Conservation (phyloP, 2,888 invertebrate genomes). For the Chrysolina americana region DNA sequence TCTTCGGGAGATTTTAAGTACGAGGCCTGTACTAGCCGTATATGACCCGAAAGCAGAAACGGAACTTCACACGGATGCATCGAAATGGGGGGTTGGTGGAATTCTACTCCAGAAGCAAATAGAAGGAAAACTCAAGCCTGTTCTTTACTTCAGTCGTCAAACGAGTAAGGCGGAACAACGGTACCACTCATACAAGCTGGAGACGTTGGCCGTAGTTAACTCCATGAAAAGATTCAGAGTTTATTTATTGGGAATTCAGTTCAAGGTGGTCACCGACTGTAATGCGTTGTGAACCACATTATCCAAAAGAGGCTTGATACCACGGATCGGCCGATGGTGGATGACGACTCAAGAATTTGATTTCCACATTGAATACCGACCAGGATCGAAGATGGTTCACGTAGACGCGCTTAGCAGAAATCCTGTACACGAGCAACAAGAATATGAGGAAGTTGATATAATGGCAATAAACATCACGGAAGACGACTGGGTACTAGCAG, state of each 20-base stretch:
- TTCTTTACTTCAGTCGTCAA: conserved; percentile 39
- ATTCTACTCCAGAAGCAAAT: conserved; percentile 39
- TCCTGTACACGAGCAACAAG: conserved; percentile 27
- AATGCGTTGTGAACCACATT: conserved; percentile 56
- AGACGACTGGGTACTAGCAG: conserved; percentile 48
- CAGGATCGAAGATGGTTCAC: conserved; percentile 25
- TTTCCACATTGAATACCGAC: conserved; percentile 45
- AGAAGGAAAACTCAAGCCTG: conserved; percentile 33
- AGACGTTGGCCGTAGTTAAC: conserved; percentile 60
- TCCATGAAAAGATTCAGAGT: conserved; percentile 54
- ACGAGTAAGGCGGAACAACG: conserved; percentile 43
- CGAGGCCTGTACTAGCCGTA: conserved; percentile 49
- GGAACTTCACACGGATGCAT: conserved; percentile 51
- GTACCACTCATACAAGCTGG: conserved; percentile 59
- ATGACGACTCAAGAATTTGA: conserved; percentile 52
- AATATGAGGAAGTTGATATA: background rate
- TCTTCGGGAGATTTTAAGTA: conserved; percentile 25
- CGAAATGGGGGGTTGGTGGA: conserved; percentile 43
- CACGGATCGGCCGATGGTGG: conserved; percentile 60
- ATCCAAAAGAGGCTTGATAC: conserved; percentile 57
- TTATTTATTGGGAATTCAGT: conserved; percentile 54
- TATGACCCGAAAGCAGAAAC: conserved; percentile 48
- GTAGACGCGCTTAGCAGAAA: conserved; percentile 50
- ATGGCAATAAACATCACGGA: conserved; percentile 44
- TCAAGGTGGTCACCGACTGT: conserved; percentile 60